Base-by-base conservation (phyloP, 2,888 invertebrate species). In the Drosophila glabriapex region DNA sequence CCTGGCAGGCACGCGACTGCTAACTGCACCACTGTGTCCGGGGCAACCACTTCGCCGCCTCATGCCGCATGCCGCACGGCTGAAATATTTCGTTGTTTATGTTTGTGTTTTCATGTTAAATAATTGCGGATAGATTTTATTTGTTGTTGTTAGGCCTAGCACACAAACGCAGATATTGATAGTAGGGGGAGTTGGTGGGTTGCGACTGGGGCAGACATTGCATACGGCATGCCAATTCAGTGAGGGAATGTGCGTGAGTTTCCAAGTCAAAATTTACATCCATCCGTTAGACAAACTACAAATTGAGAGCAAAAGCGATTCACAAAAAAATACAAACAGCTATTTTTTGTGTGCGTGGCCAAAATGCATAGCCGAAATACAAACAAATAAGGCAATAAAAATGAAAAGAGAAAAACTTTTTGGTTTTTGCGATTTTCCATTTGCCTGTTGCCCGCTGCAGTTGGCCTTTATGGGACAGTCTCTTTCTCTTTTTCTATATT, bases 111-210 rank as follows among this genome's bases (percentile, higher is more conserved):
- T 89, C 69, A 62, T 89, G 89, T 89, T 90, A 79, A 90, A 90
- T 89, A 86, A 90, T 85, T 87, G 86, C 91, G 86, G 90, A 90
- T 75, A 73, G 63, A 78, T 77, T 85, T 89, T 90, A 78, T 86
- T 89, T 83, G 83, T 68, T 61, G 78, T 73, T 73, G 62, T 65
- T 82, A 74, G 64, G 68, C 70, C 64, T 37, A 52, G 43, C 63
- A 54, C 58, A 62, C 66, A 50, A 70, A 56, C 53, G 59, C 52
- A 39, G 19, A 19, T 28, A 28, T 50, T 50, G 50, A 50, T 25
- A 10, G 16, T 31, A 0, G n/a, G 63, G 53, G 67, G 39, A 33
- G 52, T 46, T 31, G 49, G 50, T 50, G 22, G 66, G 68, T 19
- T 41, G 25, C 46, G 4, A 46, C 25, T 33, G 61, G 58, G 52